Base-by-base conservation (phyloP, 2,888 invertebrate genomes). In the Phragmatobia fuliginosa region DNA sequence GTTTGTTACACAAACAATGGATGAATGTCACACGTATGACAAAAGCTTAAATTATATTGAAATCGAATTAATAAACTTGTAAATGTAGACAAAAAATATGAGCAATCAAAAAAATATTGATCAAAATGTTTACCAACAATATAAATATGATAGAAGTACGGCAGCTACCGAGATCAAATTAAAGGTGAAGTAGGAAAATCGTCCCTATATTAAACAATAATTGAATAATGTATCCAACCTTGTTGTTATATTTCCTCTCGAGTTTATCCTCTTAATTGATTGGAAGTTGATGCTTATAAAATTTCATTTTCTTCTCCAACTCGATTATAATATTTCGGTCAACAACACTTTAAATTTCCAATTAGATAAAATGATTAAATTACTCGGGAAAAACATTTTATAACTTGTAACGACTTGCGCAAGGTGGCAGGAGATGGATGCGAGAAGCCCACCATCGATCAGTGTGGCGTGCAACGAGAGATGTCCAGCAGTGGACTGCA, bases 141-240 rank as follows among this genome's bases (percentile, higher is more conserved):
- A 56, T 28, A 56, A 56, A 68, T 36, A 25, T 41, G 49, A 45
- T n/a, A 33, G n/a, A 64, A 31, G 16, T 62, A 52, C 7, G 28
- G 16, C 16, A 33, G 56, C 56, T 56, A 56, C 16, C 25, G 28
- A 56, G 14, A 33, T 56, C 36, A 1, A 11, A 28, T 32, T 16
- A 28, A 16, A 33, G 28, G 25, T 56, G 38, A 41, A 65, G 5
- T 3, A 56, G 52, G 60, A 18, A 60, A 66, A 60, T 66, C 25
- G 25, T 45, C 31, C 60, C 1, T 14, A 36, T 60, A 60, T 60
- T 16, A 32, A 25, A 45, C 25, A 60, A 45, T 60, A 60, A 67
- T 67, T 62, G 21, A 61, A 62, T 67, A 67, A 67, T 52, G 67
- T 61, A 67, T 61, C 49, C 36, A 49, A 60, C 66, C 67, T 16